Conservation (phyloP, 2,888 invertebrate species). For the Aleiodes testaceus region DNA sequence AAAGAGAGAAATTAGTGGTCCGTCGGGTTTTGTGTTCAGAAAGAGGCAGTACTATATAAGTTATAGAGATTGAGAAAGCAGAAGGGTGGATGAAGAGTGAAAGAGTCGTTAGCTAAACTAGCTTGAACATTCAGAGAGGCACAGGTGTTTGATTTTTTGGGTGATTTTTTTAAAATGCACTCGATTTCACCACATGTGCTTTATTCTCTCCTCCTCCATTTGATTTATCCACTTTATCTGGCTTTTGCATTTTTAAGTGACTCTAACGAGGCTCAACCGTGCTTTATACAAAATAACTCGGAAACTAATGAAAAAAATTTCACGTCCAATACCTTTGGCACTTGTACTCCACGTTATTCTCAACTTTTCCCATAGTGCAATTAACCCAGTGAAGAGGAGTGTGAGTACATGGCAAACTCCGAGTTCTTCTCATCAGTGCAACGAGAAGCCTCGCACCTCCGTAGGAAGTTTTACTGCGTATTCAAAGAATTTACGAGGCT, state of each 20-base stretch:
- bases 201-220: slow-evolving; percentile 13
- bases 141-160: slow-evolving; percentile 36
- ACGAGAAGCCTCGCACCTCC: slow-evolving; percentile 43
- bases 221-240: not conserved
- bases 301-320: not conserved
- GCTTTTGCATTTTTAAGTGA: not conserved
- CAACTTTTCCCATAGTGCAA: slow-evolving; percentile 40
- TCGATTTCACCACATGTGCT: slow-evolving; percentile 37
- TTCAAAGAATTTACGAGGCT: slow-evolving; percentile 62
- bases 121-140: slow-evolving; percentile 26
- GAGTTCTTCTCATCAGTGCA: slow-evolving; percentile 1
- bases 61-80: slow-evolving; percentile 34
- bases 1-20: slow-evolving; percentile 37
- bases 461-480: slow-evolving; percentile 49
- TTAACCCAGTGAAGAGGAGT: not conserved
- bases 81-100: slow-evolving; percentile 30
- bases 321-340: slow-evolving; percentile 8
- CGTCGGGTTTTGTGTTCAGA: slow-evolving; percentile 13
- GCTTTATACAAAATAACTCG: not conserved
- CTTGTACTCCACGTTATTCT: slow-evolving; percentile 24
- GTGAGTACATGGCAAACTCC: not conserved
- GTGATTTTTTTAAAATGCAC: not conserved
- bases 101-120: slow-evolving; percentile 45
- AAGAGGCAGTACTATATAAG: slow-evolving; percentile 22
- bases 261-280: slow-evolving; percentile 10